Conservation (phyloP, 1,140 invertebrate species). For the Kradibia gibbosae region DNA sequence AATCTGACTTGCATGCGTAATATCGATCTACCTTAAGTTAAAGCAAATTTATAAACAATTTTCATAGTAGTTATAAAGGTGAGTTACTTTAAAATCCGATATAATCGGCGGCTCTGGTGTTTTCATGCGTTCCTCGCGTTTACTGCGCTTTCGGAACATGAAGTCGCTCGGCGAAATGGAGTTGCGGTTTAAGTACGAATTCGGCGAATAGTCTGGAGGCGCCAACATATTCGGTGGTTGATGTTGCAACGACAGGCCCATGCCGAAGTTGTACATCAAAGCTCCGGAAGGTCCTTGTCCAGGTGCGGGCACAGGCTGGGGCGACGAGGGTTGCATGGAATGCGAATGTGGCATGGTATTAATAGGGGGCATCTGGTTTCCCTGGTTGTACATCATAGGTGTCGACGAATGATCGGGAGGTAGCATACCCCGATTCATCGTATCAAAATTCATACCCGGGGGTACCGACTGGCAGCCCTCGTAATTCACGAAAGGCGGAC, state of each 20-base stretch:
- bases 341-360: conserved; percentile 27
- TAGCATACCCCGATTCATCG: conserved; percentile 38
- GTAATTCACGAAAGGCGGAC: conserved; percentile 30
- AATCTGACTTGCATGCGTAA: conserved; percentile 16
- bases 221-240: background rate
- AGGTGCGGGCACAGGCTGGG: conserved; percentile 66
- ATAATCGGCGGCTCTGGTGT: conserved; percentile 71
- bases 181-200: background rate
- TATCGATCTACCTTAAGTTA: conserved; percentile 2
- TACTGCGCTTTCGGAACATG: conserved; percentile 12
- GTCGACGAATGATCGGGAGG: conserved; percentile 58
- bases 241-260: conserved; percentile 1
- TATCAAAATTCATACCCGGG: conserved; percentile 63
- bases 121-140: conserved; percentile 63
- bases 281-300: conserved; percentile 6
- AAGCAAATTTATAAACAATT: background rate
- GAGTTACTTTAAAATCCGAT: conserved; percentile 69
- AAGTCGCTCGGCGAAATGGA: conserved; percentile 21
- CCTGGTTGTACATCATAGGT: conserved; percentile 62
- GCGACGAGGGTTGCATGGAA: conserved; percentile 51
- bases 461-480: conserved; percentile 38
- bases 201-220: conserved; percentile 34
- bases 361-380: conserved; percentile 45
- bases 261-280: background rate
- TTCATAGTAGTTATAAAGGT: conserved; percentile 7